Conservation (phyloP, 2,888 invertebrate species). For the Plagodis pulveraria region DNA sequence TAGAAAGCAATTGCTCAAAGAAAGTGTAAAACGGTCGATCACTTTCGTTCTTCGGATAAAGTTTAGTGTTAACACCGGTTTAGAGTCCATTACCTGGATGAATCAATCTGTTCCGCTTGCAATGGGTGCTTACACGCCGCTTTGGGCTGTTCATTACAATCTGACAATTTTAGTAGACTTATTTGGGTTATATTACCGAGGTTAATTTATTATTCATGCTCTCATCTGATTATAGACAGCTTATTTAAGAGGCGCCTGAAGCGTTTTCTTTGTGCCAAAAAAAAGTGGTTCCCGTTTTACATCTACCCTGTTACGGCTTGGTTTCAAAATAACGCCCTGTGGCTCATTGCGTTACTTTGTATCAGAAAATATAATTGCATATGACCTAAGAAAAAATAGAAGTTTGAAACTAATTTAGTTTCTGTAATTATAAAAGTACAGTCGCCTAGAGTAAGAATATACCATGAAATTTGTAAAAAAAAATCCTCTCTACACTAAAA, state of each 20-base stretch:
- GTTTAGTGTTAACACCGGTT: conserved; percentile 46
- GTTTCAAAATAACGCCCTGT: too few relatives aligned
- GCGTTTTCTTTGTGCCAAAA: conserved; percentile 1
- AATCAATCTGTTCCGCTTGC: conserved; percentile 46
- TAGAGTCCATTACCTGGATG: conserved; percentile 42
- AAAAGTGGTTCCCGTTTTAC: neutral
- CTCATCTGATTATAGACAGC: conserved; percentile 14
- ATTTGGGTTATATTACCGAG: conserved; percentile 10
- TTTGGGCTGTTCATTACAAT: conserved; percentile 28
- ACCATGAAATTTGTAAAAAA: too few relatives aligned
- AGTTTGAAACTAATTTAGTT: too few relatives aligned
- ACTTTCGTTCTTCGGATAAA: conserved; percentile 60
- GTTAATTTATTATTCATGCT: conserved; percentile 24
- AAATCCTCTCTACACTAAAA: too few relatives aligned
- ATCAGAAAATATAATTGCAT: too few relatives aligned
- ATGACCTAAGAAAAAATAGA: too few relatives aligned
- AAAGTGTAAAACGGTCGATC: conserved; percentile 66
- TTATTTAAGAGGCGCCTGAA: conserved; percentile 10
- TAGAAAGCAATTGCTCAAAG: conserved; percentile 71
- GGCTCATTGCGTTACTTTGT: too few relatives aligned
- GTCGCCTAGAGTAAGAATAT: too few relatives aligned
- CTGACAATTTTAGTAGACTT: conserved; percentile 23
- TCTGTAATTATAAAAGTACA: too few relatives aligned
- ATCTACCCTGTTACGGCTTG: too few relatives aligned
- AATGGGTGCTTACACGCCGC: conserved; percentile 37